Base-by-base conservation (phyloP, 2,797 vertebrate genomes). In the Melanotaenia boesemani region DNA sequence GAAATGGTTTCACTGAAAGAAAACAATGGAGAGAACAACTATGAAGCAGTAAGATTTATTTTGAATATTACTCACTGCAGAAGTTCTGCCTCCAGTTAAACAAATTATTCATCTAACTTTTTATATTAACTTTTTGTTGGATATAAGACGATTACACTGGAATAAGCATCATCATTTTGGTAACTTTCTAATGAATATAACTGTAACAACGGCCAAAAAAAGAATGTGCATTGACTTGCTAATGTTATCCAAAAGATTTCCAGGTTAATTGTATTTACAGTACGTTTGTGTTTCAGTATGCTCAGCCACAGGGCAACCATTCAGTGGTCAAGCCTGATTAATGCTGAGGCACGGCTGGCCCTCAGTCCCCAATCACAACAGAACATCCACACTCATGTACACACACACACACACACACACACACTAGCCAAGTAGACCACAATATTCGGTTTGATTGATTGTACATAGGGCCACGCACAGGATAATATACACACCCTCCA, bases 241-340 rank as follows among this genome's bases (percentile, higher is more conserved):
- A 13, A 55, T 30, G 15, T 18, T 56, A 30, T 56, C 15, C 22
- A 28, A 56, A 56, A 30, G 13, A 30, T 30, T 56, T 28, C 34
- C 56, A 36, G 37, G 6, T 55, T 36, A 52, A 55, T 26, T 44
- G 26, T 32, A 37, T n/a, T 32, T 65, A 46, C 30, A 58, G 48
- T 56, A 30, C 26, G 28, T 69, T 46, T 76, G 48, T 80, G 36
- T 59, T 30, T 74, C 79, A 77, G 73, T 71, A 70, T 65, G 70
- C 82, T 90, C 57, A 76, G 74, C 89, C 77, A 85, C 48, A 88
- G 85, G 76, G 78, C 81, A 74, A 76, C 79, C 79, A 89, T 92
- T 92, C 89, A 92, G 90, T 77, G 91, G 90, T 90, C 86, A 87
- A 63, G 72, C 65, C 87, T 92, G 84, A 91, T 95, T 94, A 94